phyloP scores from a whole-genome alignment of 2,797 vertebrate genomes.

The Muscicapa comitata region DNA sequence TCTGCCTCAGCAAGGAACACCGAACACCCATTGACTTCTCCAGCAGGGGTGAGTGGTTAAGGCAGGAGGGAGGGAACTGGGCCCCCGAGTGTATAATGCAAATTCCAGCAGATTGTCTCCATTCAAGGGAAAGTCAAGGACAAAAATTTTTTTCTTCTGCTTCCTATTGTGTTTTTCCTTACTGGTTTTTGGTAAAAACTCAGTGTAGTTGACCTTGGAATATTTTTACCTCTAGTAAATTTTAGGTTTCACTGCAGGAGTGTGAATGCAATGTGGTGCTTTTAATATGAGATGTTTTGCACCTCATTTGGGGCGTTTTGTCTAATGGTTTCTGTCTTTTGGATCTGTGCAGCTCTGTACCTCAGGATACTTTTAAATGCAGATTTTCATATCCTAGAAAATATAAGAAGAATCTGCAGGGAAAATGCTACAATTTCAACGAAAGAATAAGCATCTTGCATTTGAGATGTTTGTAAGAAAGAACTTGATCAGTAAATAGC shows the following conservation, averaged over 20 bases:
- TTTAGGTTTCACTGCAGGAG: not conserved
- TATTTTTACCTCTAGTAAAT: not conserved
- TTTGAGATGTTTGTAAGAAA: not conserved
- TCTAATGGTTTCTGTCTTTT: not conserved
- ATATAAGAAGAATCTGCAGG: not conserved
- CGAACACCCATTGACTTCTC: not conserved
- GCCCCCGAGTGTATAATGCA: not conserved
- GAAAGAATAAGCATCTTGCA: not conserved
- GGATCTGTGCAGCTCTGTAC: not conserved
- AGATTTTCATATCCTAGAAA: not conserved
- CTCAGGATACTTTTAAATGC: not conserved
- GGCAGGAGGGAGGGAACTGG: not conserved
- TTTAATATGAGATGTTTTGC: not conserved
- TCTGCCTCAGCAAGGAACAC: slow-evolving; percentile 24
- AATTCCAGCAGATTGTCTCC: not conserved
- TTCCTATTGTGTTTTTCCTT: not conserved
- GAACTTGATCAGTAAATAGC: not conserved
- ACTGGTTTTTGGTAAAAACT: not conserved
- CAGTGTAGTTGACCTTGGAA: not conserved
- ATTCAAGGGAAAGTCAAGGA: slow-evolving; percentile 28
- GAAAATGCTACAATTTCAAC: not conserved
- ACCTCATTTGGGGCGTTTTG: not conserved
- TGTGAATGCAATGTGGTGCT: not conserved
- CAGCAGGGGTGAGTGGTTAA: slow-evolving; percentile 35
- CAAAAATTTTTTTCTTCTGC: not conserved